phyloP scores from a whole-genome alignment of 2,888 invertebrate genomes.

The Patella pellucida region DNA sequence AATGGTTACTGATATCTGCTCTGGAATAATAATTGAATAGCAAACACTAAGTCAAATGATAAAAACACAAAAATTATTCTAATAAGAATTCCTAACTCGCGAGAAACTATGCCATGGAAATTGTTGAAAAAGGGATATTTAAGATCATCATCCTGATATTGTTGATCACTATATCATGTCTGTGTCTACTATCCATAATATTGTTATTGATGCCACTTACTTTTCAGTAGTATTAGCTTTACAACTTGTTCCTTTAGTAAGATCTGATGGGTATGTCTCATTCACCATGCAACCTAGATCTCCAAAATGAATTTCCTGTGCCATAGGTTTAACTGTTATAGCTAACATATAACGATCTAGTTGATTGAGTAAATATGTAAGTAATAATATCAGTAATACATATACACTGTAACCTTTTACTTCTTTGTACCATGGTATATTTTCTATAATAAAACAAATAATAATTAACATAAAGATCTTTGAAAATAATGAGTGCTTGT shows the following conservation, averaged over 20 bases:
- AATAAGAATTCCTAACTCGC: no score
- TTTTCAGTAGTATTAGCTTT: slow-evolving; percentile 32
- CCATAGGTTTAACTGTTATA: slow-evolving; percentile 63
- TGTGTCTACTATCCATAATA: no score
- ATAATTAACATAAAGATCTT: no score
- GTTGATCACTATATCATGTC: no score
- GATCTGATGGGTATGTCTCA: slow-evolving; percentile 39
- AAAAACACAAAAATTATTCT: no score
- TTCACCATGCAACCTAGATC: slow-evolving; percentile 62
- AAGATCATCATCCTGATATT: no score
- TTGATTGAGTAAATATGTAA: slow-evolving; percentile 67
- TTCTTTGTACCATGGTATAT: slow-evolving; percentile 28
- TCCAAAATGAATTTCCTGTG: slow-evolving; percentile 67
- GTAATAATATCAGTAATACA: slow-evolving; percentile 58
- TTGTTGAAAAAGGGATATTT: no score
- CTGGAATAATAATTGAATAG: no score
- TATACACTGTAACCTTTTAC: slow-evolving; percentile 55
- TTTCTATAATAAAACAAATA: slow-evolving; percentile 1
- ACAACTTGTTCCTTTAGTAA: slow-evolving; percentile 41
- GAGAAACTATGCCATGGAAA: no score
- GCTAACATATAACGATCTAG: slow-evolving; percentile 65
- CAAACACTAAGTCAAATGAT: no score
- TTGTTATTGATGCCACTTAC: slow-evolving; percentile 23
- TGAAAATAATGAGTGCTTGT: no score
- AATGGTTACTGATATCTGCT: no score